These are phyloP conservation scores for Pungitius pungitius DNA, from an alignment of 2,113 vertebrate species.

Conservation along the genomic window DNA sequence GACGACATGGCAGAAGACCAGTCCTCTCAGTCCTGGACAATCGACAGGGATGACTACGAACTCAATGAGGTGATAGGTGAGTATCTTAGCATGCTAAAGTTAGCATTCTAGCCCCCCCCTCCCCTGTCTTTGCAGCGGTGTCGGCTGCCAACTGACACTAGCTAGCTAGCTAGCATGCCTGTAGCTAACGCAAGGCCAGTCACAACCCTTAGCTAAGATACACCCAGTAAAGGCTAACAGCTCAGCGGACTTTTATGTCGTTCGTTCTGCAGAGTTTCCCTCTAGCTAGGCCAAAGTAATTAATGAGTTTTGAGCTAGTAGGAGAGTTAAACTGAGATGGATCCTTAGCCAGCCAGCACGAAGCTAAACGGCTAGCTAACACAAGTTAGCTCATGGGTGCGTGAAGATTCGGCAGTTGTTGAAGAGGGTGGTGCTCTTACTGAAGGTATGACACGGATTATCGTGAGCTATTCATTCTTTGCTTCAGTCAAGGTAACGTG, in stretches of 20 bases:
- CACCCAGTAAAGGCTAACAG: background rate
- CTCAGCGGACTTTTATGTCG: background rate
- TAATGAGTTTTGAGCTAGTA: background rate
- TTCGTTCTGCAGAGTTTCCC: background rate
- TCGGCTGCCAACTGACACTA: constrained; percentile 42
- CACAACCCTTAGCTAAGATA: constrained; percentile 8
- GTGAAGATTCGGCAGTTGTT: constrained; percentile 28
- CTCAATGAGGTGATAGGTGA: constrained; percentile 97
- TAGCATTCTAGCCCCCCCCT: constrained; percentile 56
- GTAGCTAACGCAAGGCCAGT: constrained; percentile 35
- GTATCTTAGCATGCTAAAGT: constrained; percentile 74
- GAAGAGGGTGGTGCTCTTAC: constrained; percentile 55
- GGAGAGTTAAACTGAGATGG: constrained; percentile 8
- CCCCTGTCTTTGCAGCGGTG: constrained; percentile 16
- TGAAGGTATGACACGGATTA: constrained; percentile 42
- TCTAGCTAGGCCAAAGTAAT: background rate
- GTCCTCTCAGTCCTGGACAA: constrained; percentile 90
- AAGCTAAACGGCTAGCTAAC: constrained; percentile 55
- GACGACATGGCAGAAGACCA: constrained; percentile 90
- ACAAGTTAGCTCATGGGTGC: constrained; percentile 24
- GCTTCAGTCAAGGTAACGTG: constrained; percentile 16
- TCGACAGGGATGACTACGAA: constrained; percentile 93
- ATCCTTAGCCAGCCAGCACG: background rate
- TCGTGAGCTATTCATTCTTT: constrained; percentile 23
- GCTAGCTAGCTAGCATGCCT: constrained; percentile 38